Base-by-base conservation (phyloP, 92 coral and sea anemone species). In the Siderastrea siderea region DNA sequence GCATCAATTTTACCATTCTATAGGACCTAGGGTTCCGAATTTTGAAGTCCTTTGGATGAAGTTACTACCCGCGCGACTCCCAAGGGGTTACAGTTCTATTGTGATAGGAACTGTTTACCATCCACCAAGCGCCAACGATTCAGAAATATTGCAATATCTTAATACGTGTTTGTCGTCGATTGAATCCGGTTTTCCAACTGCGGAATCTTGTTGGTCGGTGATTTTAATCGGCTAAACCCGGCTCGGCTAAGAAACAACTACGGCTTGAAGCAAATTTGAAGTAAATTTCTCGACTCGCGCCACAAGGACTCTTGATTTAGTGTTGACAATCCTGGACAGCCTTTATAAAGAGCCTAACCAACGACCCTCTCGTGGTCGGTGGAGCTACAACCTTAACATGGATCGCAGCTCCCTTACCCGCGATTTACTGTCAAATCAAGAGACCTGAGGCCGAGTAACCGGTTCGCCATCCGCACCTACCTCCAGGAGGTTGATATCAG, bases 171-270 rank as follows among this genome's bases (percentile, higher is more conserved):
- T 72, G 46, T 45, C 77, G 54, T 49, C 77, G 49, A n/a, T n/a
- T n/a, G n/a, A n/a, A n/a, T n/a, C n/a, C n/a, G n/a, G n/a, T n/a
- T n/a, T n/a, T n/a, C 50, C 17, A 72, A 72, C 77, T 45, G 50
- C 77, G 77, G 48, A 48, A 72, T 72, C 9, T 52, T 72, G 54
- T 15, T 72, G 54, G 46, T 6, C 50, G 77, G 77, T 47, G 77
- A 72, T 43, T 53, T 72, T 4, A 43, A 72, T 72, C 49, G 77
- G 77, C n/a, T n/a, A n/a, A n/a, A n/a, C n/a, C n/a, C n/a, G n/a
- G n/a, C n/a, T n/a, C n/a, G n/a, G n/a, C 53, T 17, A n/a, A n/a
- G 16, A 71, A 17, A 71, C 53, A 52, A 47, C 48, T 71, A 46
- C 49, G 13, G 54, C 49, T 53, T 72, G 7, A 72, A 72, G 50